Evolutionary conservation across 2,113 vertebrate species (phyloP).

Genomic region (Lanius ludovicianus): DNA sequence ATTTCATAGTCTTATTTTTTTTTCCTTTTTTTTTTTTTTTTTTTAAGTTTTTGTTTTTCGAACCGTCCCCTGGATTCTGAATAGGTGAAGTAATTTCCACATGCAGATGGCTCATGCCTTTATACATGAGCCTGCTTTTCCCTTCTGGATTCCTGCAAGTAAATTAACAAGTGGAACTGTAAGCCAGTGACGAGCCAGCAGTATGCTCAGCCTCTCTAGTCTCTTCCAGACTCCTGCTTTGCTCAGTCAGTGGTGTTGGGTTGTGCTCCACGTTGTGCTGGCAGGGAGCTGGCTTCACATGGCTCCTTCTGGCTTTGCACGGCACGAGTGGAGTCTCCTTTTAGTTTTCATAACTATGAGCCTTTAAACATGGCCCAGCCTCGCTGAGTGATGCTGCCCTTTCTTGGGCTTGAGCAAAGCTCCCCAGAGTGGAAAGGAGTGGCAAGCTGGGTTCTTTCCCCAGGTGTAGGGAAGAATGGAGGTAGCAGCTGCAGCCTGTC

Average conservation of each 20-base stretch:
- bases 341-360: background rate
- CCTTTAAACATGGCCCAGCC: background rate
- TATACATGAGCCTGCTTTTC: background rate
- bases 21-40: background rate
- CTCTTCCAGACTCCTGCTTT: background rate
- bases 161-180: background rate
- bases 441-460: background rate
- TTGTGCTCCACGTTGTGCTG: background rate
- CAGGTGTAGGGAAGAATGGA: background rate
- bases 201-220: background rate
- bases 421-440: background rate
- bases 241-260: background rate
- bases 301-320: background rate
- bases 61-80: background rate
- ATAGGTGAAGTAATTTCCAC: constrained; percentile 35
- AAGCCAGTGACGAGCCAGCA: background rate
- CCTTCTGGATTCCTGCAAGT: background rate
- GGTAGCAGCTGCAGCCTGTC: background rate
- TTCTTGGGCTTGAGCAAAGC: background rate
- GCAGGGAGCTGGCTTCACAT: background rate
- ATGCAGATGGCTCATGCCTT: constrained; percentile 19
- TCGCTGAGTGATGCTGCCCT: rapidly evolving
- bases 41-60: background rate
- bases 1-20: background rate
- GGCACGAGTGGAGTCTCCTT: background rate